These are phyloP conservation scores for Ornithorhynchus anatinus DNA, from an alignment of 2,113 vertebrate species.

Conservation along the genomic window DNA sequence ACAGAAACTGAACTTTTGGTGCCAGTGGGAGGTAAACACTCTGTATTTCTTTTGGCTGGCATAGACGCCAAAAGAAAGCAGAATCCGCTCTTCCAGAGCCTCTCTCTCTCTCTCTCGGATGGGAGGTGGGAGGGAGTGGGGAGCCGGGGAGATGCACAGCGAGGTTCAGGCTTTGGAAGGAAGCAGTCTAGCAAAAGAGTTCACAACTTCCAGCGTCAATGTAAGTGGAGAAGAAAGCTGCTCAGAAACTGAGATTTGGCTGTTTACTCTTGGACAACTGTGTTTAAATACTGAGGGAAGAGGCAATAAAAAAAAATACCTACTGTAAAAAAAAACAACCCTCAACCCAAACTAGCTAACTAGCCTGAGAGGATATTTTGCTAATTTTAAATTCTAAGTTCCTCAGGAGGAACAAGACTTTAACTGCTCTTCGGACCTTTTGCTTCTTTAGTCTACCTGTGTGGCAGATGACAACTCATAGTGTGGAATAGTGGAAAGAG, in stretches of 20 bases:
- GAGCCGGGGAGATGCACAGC: not conserved
- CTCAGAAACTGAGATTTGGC: not conserved
- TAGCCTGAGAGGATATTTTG: not conserved
- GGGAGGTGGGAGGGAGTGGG: not conserved
- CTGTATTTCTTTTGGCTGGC: not conserved
- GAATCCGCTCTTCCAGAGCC: constrained; percentile 29
- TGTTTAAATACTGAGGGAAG: not conserved
- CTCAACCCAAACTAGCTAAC: not conserved
- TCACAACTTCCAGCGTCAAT: not conserved
- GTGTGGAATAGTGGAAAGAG: too few species aligned
- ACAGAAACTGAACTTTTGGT: constrained; percentile 10
- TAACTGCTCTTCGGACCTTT: not conserved
- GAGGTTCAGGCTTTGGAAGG: constrained; percentile 11
- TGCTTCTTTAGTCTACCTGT: constrained; percentile 10
- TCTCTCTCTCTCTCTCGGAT: constrained; percentile 34
- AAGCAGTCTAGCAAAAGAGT: not conserved
- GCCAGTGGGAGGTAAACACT: constrained; percentile 4
- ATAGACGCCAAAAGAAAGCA: constrained; percentile 32
- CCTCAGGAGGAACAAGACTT: not conserved
- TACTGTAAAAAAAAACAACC: not conserved
- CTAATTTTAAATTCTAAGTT: not conserved
- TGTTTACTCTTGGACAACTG: not conserved
- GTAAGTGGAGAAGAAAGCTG: not conserved
- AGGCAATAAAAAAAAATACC: not conserved
- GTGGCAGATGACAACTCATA: not conserved